A percentile compares a stretch with the other conserved stretches of the same genome.
Evolutionary conservation across 1,140 invertebrate genomes (phyloP).

Genomic region (Drosophila busckii): DNA sequence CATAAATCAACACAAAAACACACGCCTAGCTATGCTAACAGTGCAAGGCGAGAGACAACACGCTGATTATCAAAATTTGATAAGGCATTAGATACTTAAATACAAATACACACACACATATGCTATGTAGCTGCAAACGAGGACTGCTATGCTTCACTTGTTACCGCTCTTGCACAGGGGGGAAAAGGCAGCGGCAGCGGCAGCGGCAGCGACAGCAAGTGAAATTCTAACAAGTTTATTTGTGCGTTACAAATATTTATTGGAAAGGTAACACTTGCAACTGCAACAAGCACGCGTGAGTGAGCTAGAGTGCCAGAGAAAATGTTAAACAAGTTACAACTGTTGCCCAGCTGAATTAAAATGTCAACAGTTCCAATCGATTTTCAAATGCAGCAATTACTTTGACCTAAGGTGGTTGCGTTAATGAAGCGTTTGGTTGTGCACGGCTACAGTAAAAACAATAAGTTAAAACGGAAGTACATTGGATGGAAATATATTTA

Average conservation of each 20-base stretch:
- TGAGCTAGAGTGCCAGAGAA: not conserved
- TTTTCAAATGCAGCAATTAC: too few relatives aligned
- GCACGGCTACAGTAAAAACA: too few relatives aligned
- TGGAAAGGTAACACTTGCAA: slow-evolving; percentile 69
- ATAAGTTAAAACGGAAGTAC: too few relatives aligned
- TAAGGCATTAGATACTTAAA: slow-evolving; percentile 49
- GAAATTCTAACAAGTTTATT: slow-evolving; percentile 68
- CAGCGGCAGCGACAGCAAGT: slow-evolving; percentile 14
- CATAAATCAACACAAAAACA: slow-evolving; percentile 47
- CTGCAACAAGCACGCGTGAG: not conserved
- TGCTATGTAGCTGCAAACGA: slow-evolving; percentile 11
- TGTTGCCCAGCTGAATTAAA: slow-evolving; percentile 69
- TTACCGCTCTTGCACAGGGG: slow-evolving; percentile 8
- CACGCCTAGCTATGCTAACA: slow-evolving; percentile 20
- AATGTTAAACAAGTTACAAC: slow-evolving; percentile 20
- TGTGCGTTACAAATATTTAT: slow-evolving; percentile 76
- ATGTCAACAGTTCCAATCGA: slow-evolving; percentile 23
- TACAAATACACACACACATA: slow-evolving; percentile 18
- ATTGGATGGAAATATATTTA: too few relatives aligned
- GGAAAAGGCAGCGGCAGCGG: not conserved
- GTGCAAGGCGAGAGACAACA: slow-evolving; percentile 34
- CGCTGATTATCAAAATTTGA: slow-evolving; percentile 65
- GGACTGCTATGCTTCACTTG: slow-evolving; percentile 46
- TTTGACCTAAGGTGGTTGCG: too few relatives aligned
- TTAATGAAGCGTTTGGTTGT: too few relatives aligned